A percentile compares a stretch with the other conserved stretches of the same genome.
phyloP scores from a whole-genome alignment of 2,888 invertebrate species.

The Scaptomyza polygonia region DNA sequence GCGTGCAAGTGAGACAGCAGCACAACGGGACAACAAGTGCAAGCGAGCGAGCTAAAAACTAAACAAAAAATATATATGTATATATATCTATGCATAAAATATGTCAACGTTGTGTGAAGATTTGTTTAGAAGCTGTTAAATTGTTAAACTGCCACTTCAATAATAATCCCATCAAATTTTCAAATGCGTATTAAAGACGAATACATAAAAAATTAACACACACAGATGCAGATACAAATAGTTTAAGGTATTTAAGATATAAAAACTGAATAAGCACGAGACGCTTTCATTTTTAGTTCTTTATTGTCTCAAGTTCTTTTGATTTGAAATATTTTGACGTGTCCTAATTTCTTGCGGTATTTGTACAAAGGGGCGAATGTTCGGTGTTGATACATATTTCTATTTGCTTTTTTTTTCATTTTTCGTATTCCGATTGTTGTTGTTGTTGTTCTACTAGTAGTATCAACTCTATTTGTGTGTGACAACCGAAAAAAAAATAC shows the following conservation, averaged over 20 bases:
- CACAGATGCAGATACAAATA: conserved; percentile 15
- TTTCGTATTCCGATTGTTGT: conserved; percentile 18
- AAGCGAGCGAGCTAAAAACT: not conserved
- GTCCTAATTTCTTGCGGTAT: conserved; percentile 71
- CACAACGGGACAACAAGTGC: too few relatives aligned
- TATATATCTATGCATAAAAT: not conserved
- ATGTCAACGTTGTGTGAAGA: conserved; percentile 52
- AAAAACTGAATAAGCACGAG: conserved; percentile 24
- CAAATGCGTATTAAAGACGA: conserved; percentile 33
- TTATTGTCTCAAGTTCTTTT: conserved; percentile 76
- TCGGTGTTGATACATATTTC: conserved; percentile 3
- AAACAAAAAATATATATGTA: not conserved
- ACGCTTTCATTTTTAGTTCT: conserved; percentile 76
- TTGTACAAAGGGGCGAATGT: conserved; percentile 14
- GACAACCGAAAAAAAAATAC: conserved; percentile 54
- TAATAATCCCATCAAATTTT: conserved; percentile 73
- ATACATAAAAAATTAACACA: conserved; percentile 1
- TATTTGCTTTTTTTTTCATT: conserved; percentile 19
- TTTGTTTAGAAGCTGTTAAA: conserved; percentile 80
- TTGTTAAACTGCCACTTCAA: conserved; percentile 81
- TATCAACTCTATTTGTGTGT: conserved; percentile 74
- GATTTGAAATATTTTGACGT: conserved; percentile 80
- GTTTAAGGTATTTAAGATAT: conserved; percentile 26
- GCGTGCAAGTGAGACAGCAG: conserved; percentile 7
- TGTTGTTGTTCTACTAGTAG: conserved; percentile 46